These are phyloP conservation scores for Lasioglossum oenotherae DNA, from an alignment of 2,888 invertebrate genomes.

Conservation along the genomic window DNA sequence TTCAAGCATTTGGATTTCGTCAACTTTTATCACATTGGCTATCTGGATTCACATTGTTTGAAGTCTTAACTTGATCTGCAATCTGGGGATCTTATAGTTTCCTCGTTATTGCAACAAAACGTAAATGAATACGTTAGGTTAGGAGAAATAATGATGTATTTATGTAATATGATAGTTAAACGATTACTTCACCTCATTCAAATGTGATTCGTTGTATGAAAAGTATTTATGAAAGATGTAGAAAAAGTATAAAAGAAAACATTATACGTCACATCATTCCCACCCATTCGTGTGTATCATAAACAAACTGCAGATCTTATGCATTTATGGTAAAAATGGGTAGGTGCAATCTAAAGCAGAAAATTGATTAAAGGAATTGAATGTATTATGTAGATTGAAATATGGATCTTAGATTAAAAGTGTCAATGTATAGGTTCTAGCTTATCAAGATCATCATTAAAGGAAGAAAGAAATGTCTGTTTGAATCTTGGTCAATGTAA, in stretches of 20 bases:
- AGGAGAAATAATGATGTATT: no score
- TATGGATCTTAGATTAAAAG: background rate
- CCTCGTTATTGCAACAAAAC: no score
- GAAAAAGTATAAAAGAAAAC: background rate
- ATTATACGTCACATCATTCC: background rate
- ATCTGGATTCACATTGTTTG: no score
- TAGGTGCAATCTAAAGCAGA: background rate
- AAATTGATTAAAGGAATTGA: background rate
- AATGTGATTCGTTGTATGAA: no score
- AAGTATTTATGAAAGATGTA: no score
- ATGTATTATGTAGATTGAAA: background rate
- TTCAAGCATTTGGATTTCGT: no score
- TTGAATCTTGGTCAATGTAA: background rate
- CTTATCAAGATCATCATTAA: conserved; percentile 1
- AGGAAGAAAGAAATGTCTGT: background rate
- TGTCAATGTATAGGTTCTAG: background rate
- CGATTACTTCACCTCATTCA: no score
- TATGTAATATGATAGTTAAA: no score
- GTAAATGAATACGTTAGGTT: no score
- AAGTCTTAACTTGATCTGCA: no score
- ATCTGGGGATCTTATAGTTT: no score
- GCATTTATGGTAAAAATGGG: background rate
- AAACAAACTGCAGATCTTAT: background rate
- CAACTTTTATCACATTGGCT: no score
- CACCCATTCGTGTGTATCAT: background rate